Conservation (phyloP, 2,888 invertebrate genomes). For the Poecilus cupreus region DNA sequence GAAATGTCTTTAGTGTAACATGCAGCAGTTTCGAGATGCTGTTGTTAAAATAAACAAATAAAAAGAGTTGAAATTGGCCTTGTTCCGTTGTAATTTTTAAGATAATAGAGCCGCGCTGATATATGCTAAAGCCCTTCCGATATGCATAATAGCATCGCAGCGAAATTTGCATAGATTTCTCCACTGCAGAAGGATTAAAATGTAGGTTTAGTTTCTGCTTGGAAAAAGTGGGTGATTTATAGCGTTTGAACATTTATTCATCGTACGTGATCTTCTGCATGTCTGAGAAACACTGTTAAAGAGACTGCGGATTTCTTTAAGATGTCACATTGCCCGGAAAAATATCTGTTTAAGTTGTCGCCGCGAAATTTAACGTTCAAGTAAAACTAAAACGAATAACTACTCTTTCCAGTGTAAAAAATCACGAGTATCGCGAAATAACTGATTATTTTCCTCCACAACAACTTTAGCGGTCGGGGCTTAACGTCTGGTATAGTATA, state of each 20-base stretch:
- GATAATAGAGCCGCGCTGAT: neutral
- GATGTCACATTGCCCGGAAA: neutral
- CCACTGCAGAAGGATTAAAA: conserved; percentile 19
- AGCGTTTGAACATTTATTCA: conserved; percentile 35
- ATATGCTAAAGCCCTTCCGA: neutral
- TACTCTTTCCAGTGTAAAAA: too few relatives aligned
- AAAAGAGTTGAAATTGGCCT: neutral
- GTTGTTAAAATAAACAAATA: neutral
- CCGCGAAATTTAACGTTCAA: neutral
- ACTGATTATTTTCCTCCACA: too few relatives aligned
- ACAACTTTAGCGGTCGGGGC: too few relatives aligned
- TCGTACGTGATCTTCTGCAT: conserved; percentile 14
- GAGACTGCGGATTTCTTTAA: conserved; percentile 34
- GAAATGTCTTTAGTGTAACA: too few relatives aligned
- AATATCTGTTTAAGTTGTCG: conserved; percentile 31
- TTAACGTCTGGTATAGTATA: too few relatives aligned
- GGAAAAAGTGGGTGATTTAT: conserved; percentile 22
- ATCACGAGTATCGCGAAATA: too few relatives aligned
- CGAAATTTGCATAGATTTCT: conserved; percentile 27
- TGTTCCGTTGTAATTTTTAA: neutral
- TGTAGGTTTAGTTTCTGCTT: conserved; percentile 15
- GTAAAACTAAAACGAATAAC: neutral
- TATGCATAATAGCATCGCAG: conserved; percentile 11
- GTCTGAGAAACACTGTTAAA: neutral
- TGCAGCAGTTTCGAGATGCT: too few relatives aligned